A percentile compares a stretch with the other conserved stretches of the same genome.
Evolutionary conservation across 2,888 invertebrate species (phyloP).

Genomic region (Blomia tropicalis): DNA sequence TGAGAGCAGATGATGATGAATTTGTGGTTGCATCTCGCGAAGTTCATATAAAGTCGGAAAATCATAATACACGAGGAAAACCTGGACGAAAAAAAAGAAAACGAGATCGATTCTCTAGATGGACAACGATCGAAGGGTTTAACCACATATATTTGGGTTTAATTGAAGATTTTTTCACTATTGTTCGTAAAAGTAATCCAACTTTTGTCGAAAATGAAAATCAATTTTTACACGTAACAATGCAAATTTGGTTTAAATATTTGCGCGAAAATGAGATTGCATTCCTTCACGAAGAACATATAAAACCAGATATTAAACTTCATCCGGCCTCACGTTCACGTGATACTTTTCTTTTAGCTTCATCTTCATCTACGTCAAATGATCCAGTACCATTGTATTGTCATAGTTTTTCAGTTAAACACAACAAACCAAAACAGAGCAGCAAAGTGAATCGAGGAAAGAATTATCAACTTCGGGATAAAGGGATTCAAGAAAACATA

Average conservation of each 20-base stretch:
- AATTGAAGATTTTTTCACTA: not conserved
- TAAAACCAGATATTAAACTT: not conserved
- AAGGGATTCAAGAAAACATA: not conserved
- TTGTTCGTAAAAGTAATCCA: not conserved
- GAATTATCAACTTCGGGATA: not conserved
- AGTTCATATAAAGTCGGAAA: not conserved
- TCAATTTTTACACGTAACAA: not conserved
- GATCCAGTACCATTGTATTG: not conserved
- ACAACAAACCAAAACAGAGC: not conserved
- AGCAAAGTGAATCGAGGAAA: not conserved
- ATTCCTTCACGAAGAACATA: conserved; percentile 7
- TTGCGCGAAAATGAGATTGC: conserved; percentile 5
- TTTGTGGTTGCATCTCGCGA: not conserved
- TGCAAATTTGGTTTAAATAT: conserved; percentile 17
- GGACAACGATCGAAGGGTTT: conserved; percentile 19
- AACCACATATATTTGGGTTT: conserved; percentile 7
- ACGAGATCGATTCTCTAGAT: not conserved
- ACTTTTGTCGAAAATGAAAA: not conserved
- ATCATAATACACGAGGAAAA: not conserved
- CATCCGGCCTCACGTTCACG: conserved; percentile 16
- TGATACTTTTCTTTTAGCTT: conserved; percentile 2
- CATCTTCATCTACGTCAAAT: not conserved
- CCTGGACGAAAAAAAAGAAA: not conserved
- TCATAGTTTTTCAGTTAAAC: not conserved
- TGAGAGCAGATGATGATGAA: not conserved